Evolutionary conservation across 2,113 vertebrate genomes (phyloP).

Genomic region (Hippoglossus stenolepis): DNA sequence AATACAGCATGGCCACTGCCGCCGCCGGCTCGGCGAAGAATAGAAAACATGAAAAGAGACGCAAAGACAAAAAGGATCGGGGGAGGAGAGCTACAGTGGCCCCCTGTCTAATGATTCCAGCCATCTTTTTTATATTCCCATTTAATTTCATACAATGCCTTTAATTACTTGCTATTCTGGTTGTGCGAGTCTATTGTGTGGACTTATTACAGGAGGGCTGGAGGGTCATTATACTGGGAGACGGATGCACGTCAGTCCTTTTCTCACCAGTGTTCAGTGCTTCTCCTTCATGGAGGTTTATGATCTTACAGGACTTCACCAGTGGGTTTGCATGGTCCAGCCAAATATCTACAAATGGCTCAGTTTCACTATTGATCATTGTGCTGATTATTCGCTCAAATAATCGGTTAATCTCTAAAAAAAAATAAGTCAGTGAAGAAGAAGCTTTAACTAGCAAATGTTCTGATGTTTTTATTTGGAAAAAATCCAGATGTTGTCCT

Average conservation of each 20-base stretch:
- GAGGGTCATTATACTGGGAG: constrained; percentile 19
- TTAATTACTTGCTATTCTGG: constrained; percentile 61
- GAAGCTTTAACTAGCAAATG: too few species aligned
- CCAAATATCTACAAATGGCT: too few species aligned
- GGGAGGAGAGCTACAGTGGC: constrained; percentile 38
- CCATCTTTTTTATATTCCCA: constrained; percentile 29
- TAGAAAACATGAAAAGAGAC: constrained; percentile 55
- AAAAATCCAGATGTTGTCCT: too few species aligned
- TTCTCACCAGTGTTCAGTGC: not conserved
- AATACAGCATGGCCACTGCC: constrained; percentile 40
- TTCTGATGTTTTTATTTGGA: too few species aligned
- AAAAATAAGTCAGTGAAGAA: too few species aligned
- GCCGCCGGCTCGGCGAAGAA: constrained; percentile 43
- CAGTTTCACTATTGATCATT: too few species aligned
- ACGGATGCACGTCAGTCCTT: constrained; percentile 10
- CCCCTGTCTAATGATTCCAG: constrained; percentile 55
- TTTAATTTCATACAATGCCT: constrained; percentile 64
- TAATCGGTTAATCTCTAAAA: too few species aligned
- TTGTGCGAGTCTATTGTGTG: constrained; percentile 51
- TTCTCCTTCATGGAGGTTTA: not conserved
- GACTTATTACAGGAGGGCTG: constrained; percentile 26
- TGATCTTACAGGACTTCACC: not conserved
- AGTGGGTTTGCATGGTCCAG: too few species aligned
- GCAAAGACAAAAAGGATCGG: constrained; percentile 42
- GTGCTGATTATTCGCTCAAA: too few species aligned